phyloP scores from a whole-genome alignment of 2,797 vertebrate genomes.

The Neosilurus mollespiculum region DNA sequence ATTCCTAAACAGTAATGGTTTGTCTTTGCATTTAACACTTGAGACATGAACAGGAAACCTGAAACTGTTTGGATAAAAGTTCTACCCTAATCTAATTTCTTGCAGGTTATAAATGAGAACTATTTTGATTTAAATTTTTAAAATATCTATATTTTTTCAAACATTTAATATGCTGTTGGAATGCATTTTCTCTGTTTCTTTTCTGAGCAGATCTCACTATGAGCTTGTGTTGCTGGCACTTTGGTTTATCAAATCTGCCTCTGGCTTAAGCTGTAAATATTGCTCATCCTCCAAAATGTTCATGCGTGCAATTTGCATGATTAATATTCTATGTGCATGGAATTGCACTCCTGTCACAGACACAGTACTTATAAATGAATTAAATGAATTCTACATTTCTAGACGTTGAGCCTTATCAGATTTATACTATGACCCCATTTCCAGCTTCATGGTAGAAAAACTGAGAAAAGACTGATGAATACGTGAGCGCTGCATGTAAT shows the following conservation, averaged over 20 bases:
- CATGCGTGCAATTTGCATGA: background rate
- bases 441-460: background rate
- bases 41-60: slow-evolving; percentile 55
- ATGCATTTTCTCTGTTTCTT: slow-evolving; percentile 49
- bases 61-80: slow-evolving; percentile 64
- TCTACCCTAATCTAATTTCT: slow-evolving; percentile 54
- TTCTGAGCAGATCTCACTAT: slow-evolving; percentile 51
- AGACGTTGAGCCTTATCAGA: background rate
- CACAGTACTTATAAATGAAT: slow-evolving; percentile 1
- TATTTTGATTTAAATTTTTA: background rate
- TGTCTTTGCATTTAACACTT: background rate
- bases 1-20: background rate
- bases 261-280: slow-evolving; percentile 7
- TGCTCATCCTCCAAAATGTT: slow-evolving; percentile 8
- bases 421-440: slow-evolving; percentile 1
- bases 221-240: slow-evolving; percentile 50
- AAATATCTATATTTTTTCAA: slow-evolving; percentile 29
- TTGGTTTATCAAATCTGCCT: slow-evolving; percentile 27
- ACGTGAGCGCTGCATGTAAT: background rate
- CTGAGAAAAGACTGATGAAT: background rate
- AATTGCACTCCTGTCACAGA: background rate
- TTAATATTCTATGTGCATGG: background rate
- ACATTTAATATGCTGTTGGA: slow-evolving; percentile 27
- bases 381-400: background rate
- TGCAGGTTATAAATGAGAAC: slow-evolving; percentile 53